These are phyloP conservation scores for Oncopodura yosiiana DNA, from an alignment of 1,140 invertebrate genomes.

Conservation along the genomic window DNA sequence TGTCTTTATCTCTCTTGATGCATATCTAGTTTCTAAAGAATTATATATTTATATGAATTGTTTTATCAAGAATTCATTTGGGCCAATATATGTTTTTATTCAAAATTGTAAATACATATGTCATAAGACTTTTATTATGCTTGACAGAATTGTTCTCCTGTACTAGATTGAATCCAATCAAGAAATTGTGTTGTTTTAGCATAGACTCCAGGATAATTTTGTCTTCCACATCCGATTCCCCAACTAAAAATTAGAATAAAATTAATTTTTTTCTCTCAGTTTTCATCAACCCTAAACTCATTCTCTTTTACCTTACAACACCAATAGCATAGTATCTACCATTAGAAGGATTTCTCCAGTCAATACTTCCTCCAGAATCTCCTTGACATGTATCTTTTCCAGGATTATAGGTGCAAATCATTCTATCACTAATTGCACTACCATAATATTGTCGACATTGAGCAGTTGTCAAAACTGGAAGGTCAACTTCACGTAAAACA, in stretches of 20 bases:
- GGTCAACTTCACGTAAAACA: conserved; percentile 17
- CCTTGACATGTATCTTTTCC: conserved; percentile 19
- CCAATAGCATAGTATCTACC: conserved; percentile 22
- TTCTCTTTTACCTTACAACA: conserved; percentile 7
- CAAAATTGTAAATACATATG: no score
- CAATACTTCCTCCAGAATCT: conserved; percentile 30
- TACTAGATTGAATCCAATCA: conserved; percentile 65
- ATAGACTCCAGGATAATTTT: conserved; percentile 82
- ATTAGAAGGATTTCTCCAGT: conserved; percentile 11
- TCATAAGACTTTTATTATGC: no score
- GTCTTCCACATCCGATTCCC: conserved; percentile 79
- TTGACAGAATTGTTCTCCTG: conserved; percentile 10
- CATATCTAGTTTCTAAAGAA: no score
- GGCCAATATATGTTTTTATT: no score
- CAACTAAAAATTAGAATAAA: conserved; percentile 49
- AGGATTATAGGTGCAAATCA: conserved; percentile 5
- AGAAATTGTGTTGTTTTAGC: conserved; percentile 63
- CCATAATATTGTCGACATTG: conserved; percentile 15
- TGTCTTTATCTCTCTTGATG: no score
- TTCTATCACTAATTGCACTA: neutral
- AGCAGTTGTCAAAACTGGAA: neutral
- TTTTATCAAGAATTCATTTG: no score
- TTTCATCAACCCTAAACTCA: neutral
- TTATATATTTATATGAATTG: no score
- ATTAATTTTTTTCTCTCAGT: neutral